phyloP scores from a whole-genome alignment of 2,113 vertebrate species.

The Uropsilus gracilis region DNA sequence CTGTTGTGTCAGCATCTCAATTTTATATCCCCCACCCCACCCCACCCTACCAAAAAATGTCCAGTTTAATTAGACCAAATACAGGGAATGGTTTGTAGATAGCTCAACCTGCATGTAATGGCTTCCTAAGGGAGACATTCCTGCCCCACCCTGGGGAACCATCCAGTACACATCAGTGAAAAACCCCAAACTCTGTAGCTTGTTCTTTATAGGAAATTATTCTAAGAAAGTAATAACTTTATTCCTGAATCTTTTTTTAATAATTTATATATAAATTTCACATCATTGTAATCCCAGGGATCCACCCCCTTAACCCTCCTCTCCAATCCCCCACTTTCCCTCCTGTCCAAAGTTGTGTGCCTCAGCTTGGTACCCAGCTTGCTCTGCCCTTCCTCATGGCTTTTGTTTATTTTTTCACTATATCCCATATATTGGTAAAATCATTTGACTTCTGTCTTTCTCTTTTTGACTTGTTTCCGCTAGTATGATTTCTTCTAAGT shows the following conservation, averaged over 20 bases:
- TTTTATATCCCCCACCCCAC: slow-evolving; percentile 65
- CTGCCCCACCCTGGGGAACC: background rate
- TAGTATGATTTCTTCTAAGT: too few relatives aligned
- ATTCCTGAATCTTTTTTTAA: background rate
- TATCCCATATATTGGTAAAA: too few relatives aligned
- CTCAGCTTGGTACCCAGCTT: too few relatives aligned
- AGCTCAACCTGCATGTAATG: slow-evolving; percentile 67
- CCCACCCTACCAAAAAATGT: slow-evolving; percentile 65
- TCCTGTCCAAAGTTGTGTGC: too few relatives aligned
- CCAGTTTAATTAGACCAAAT: slow-evolving; percentile 82
- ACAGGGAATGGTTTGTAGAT: slow-evolving; percentile 66
- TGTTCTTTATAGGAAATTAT: background rate
- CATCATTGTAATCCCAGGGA: too few relatives aligned
- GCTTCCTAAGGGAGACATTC: slow-evolving; percentile 71
- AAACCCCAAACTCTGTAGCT: background rate
- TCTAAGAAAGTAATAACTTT: slow-evolving; percentile 11
- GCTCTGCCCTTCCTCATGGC: too few relatives aligned
- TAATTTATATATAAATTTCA: too few relatives aligned
- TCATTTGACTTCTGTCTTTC: too few relatives aligned
- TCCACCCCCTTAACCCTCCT: too few relatives aligned
- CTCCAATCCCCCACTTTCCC: too few relatives aligned
- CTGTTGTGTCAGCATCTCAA: slow-evolving; percentile 83
- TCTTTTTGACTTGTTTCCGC: too few relatives aligned
- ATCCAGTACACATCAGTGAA: slow-evolving; percentile 30
- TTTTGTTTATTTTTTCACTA: too few relatives aligned